These are phyloP conservation scores for Phaethornis superciliosus DNA, from an alignment of 2,113 vertebrate genomes.

Conservation along the genomic window DNA sequence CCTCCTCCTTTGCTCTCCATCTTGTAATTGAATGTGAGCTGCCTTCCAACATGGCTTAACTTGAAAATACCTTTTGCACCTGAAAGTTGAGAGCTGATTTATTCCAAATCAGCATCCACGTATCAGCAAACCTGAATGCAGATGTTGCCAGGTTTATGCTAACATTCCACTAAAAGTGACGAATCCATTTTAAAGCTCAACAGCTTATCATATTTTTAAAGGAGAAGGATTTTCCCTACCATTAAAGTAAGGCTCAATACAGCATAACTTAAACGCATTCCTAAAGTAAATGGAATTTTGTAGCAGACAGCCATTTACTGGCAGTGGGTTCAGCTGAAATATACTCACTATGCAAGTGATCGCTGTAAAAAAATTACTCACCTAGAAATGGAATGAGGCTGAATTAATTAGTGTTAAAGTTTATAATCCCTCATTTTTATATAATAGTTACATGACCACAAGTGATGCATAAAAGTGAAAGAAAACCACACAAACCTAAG, in stretches of 20 bases:
- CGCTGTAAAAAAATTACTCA: not conserved
- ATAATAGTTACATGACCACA: constrained; percentile 37
- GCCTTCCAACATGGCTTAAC: not conserved
- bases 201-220: not conserved
- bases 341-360: not conserved
- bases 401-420: constrained; percentile 56
- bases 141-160: not conserved
- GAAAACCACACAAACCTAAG: not conserved
- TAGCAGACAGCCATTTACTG: not conserved
- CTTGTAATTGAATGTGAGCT: rapidly evolving
- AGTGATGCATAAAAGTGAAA: not conserved
- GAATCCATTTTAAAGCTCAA: not conserved
- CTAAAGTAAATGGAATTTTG: not conserved
- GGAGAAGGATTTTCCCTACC: not conserved
- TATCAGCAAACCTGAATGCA: not conserved
- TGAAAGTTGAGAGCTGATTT: not conserved
- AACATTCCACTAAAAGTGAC: not conserved
- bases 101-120: not conserved
- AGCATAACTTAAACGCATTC: not conserved
- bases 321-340: not conserved
- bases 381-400: constrained; percentile 41
- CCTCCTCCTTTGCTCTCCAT: not conserved
- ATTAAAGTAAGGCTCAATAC: not conserved
- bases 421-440: constrained; percentile 59
- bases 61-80: not conserved